Evolutionary conservation across 1,140 invertebrate species (phyloP).

Genomic region (Theocolax elegans): DNA sequence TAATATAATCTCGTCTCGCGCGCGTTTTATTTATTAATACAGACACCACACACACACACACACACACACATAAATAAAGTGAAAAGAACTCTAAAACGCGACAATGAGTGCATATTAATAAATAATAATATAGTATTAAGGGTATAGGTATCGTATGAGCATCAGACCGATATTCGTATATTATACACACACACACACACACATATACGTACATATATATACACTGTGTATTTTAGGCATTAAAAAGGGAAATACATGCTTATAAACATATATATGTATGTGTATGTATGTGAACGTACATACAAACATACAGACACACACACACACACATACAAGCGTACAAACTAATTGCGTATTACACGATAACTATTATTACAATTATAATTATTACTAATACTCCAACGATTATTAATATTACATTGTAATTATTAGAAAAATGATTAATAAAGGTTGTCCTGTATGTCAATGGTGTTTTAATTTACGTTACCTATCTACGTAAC

Average conservation of each 20-base stretch:
- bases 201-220: conserved; percentile 42
- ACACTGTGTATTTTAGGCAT: no score
- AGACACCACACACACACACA: no score
- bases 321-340: conserved; percentile 49
- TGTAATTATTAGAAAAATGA: conserved; percentile 62
- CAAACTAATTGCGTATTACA: conserved; percentile 39
- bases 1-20: no score
- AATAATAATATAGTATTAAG: conserved; percentile 52
- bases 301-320: conserved; percentile 47
- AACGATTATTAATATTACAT: conserved; percentile 63
- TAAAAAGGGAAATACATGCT: no score
- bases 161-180: no score
- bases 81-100: conserved; percentile 52
- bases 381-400: conserved; percentile 56
- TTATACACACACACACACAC: no score
- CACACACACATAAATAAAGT: conserved; percentile 22
- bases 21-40: no score
- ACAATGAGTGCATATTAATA: conserved; percentile 59
- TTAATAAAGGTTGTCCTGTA: conserved; percentile 67
- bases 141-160: conserved; percentile 48
- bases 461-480: conserved; percentile 50
- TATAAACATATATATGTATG: neutral
- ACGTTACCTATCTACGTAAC: no score
- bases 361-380: conserved; percentile 58
- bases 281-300: conserved; percentile 25